Percentiles rank a stretch among this genome's conserved stretches.
Conservation (phyloP, 2,888 invertebrate species). For the Hirudinaria manillensis region DNA sequence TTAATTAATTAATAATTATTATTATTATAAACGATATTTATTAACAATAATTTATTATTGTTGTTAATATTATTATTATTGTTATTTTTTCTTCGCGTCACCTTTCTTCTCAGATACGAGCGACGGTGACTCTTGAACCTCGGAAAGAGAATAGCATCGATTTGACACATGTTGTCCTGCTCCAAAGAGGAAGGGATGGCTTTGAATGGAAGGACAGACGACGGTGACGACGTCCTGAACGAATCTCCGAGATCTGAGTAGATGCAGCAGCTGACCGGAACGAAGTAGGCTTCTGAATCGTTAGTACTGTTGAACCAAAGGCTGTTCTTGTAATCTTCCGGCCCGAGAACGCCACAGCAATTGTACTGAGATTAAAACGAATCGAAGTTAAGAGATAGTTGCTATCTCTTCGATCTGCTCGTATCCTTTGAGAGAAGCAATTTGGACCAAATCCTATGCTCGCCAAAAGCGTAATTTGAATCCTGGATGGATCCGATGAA, state of each 20-base stretch:
- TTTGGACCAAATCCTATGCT: too few relatives aligned
- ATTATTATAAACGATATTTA: too few relatives aligned
- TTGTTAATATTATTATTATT: too few relatives aligned
- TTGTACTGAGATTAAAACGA: slow-evolving; percentile 30
- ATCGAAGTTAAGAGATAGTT: slow-evolving; percentile 7
- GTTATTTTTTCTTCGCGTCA: not conserved
- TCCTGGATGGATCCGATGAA: not conserved
- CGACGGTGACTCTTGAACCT: not conserved
- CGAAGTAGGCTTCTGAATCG: slow-evolving; percentile 26
- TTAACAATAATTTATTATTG: too few relatives aligned
- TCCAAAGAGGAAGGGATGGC: not conserved
- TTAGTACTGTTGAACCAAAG: slow-evolving; percentile 35
- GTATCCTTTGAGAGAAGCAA: too few relatives aligned
- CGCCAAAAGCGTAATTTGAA: too few relatives aligned
- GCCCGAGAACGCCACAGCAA: slow-evolving; percentile 35
- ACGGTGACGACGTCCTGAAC: not conserved
- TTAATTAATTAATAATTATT: too few relatives aligned
- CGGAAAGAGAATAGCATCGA: slow-evolving; percentile 21
- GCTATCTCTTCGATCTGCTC: too few relatives aligned
- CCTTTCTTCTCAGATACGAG: not conserved
- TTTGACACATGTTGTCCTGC: slow-evolving; percentile 14
- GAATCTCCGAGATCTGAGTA: not conserved
- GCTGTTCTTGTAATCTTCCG: slow-evolving; percentile 32
- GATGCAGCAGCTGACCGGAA: slow-evolving; percentile 34
- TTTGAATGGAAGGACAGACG: not conserved